A percentile compares a stretch with the other conserved stretches of the same genome.
phyloP scores from a whole-genome alignment of 2,797 vertebrate genomes.

The Halcyon chelicuti region DNA sequence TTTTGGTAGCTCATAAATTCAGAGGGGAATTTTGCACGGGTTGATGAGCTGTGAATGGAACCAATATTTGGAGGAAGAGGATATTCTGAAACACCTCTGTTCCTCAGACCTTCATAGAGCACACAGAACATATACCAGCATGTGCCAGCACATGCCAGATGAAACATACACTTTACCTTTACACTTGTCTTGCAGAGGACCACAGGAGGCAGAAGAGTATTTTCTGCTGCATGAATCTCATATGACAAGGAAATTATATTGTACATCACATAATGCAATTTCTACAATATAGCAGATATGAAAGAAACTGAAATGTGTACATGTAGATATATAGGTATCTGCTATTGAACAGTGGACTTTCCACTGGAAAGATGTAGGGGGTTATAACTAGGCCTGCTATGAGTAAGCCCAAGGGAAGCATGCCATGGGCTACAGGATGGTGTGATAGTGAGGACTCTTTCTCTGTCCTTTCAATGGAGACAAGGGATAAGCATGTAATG shows the following conservation, averaged over 20 bases:
- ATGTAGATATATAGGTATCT: background rate
- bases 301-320: background rate
- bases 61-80: background rate
- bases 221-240: background rate
- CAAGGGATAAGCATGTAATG: too few species aligned
- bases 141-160: background rate
- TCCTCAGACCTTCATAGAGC: background rate
- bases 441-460: too few species aligned
- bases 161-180: background rate
- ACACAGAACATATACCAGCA: background rate
- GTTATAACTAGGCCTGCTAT: too few species aligned
- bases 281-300: background rate
- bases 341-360: background rate
- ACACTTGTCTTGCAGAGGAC: background rate
- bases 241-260: background rate
- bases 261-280: background rate
- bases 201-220: background rate
- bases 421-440: too few species aligned
- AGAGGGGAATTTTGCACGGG: background rate
- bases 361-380: background rate
- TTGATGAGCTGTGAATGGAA: background rate
- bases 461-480: too few species aligned
- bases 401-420: too few species aligned
- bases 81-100: background rate
- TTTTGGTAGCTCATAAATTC: background rate